Evolutionary conservation across 2,113 vertebrate genomes (phyloP).

Genomic region (Potamarius usumacintae): DNA sequence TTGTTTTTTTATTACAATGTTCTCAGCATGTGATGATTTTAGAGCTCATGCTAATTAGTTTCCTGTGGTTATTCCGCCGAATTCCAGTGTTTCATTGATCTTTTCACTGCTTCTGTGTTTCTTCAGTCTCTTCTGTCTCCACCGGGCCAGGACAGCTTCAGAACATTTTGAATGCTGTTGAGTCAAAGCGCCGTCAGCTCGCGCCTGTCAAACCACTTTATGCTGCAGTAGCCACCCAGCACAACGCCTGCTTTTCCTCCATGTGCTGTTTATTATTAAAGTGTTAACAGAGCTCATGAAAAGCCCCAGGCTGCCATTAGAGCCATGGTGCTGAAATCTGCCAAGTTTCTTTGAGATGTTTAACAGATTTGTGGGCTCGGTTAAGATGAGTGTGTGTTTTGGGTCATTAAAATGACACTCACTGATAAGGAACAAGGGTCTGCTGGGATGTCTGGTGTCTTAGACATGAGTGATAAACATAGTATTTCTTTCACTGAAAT

Average conservation of each 20-base stretch:
- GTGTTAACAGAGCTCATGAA: background rate
- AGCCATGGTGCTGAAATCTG: background rate
- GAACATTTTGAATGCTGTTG: background rate
- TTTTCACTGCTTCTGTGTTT: background rate
- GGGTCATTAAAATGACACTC: background rate
- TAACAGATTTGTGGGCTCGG: background rate
- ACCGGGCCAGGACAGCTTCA: slow-evolving; percentile 1
- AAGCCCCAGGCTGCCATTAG: background rate
- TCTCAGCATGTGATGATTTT: background rate
- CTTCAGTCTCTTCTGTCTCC: background rate
- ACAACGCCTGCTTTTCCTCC: background rate
- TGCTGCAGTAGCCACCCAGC: background rate
- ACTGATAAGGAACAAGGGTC: background rate
- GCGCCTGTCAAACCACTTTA: background rate
- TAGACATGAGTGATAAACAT: background rate
- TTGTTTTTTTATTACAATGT: background rate
- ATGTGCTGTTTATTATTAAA: slow-evolving; percentile 23
- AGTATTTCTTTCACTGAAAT: background rate
- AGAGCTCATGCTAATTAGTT: background rate
- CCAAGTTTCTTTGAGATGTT: background rate
- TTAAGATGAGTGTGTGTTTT: background rate
- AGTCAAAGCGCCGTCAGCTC: background rate
- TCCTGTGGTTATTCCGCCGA: background rate
- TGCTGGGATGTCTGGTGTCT: background rate
- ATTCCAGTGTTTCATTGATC: background rate